Percentiles rank a stretch among this genome's conserved stretches.
Conservation (phyloP, 2,888 invertebrate species). For the Meteorus colon region DNA sequence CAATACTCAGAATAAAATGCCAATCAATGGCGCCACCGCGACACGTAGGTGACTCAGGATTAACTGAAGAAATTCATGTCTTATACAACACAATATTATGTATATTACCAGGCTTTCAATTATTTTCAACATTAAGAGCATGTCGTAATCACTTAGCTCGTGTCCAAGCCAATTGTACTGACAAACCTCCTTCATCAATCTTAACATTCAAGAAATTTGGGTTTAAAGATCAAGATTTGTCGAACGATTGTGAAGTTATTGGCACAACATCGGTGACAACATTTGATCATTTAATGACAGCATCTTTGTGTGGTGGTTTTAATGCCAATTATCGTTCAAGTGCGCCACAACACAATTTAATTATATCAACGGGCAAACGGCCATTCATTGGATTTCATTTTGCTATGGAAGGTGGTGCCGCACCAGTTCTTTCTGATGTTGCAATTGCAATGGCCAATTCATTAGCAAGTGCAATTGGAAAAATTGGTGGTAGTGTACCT, state of each 20-base stretch:
- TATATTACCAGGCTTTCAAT: constrained; percentile 83
- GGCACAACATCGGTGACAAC: constrained; percentile 83
- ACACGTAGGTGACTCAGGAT: constrained; percentile 69
- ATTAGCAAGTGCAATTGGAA: constrained; percentile 81
- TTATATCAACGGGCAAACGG: constrained; percentile 85
- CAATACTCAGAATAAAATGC: constrained; percentile 86
- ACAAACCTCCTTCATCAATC: constrained; percentile 76
- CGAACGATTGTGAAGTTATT: constrained; percentile 86
- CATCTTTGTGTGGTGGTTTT: constrained; percentile 85
- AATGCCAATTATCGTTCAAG: constrained; percentile 81
- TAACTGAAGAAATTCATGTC: constrained; percentile 83
- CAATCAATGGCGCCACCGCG: constrained; percentile 78
- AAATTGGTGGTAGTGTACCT: constrained; percentile 76
- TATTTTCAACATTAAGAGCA: constrained; percentile 86
- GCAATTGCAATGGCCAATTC: constrained; percentile 93
- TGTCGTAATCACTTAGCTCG: constrained; percentile 86
- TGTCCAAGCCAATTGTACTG: constrained; percentile 82
- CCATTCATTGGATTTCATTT: constrained; percentile 93
- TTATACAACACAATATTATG: constrained; percentile 83
- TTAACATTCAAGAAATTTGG: constrained; percentile 90
- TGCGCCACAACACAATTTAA: constrained; percentile 84
- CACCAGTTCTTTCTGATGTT: constrained; percentile 90
- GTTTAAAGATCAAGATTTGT: constrained; percentile 83
- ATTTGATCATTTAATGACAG: constrained; percentile 90
- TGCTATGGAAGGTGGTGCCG: constrained; percentile 89